Conservation (phyloP, 1,140 invertebrate species). For the Bombus impatiens region DNA sequence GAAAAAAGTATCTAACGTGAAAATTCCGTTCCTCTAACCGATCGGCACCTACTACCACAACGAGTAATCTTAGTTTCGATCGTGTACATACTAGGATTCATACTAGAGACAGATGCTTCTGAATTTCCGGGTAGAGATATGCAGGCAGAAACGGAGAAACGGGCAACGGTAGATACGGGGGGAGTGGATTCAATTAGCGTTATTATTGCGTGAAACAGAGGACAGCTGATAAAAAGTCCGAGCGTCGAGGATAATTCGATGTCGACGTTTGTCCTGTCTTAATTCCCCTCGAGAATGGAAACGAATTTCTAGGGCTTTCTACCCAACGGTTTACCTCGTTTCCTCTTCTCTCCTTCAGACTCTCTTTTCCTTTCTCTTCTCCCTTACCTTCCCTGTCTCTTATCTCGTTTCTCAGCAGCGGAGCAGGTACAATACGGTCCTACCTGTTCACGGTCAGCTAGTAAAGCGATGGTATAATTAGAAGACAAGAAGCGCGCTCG, state of each 20-base stretch:
- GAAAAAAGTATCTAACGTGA: too few relatives aligned
- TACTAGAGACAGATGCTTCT: neutral
- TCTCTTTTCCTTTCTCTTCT: neutral
- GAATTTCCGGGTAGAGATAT: neutral
- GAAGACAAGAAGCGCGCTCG: constrained; percentile 40
- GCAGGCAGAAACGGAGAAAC: neutral
- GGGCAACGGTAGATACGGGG: neutral
- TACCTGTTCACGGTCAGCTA: constrained; percentile 21
- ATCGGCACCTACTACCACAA: too few relatives aligned
- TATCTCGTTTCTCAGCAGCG: neutral
- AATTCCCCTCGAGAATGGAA: constrained; percentile 56
- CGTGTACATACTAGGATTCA: too few relatives aligned
- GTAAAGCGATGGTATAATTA: constrained; percentile 53
- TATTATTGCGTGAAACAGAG: constrained; percentile 19
- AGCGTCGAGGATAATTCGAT: constrained; percentile 19
- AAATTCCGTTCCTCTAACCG: too few relatives aligned
- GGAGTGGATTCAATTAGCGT: constrained; percentile 34
- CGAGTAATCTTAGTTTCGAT: too few relatives aligned
- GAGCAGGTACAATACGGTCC: neutral
- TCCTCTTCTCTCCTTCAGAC: neutral
- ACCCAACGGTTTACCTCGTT: constrained; percentile 23
- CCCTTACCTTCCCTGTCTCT: neutral
- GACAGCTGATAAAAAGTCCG: neutral
- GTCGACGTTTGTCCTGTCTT: constrained; percentile 16
- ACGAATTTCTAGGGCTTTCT: constrained; percentile 38